Evolutionary conservation across 2,797 vertebrate species (phyloP), one percentile per base, ranked within the genome.

Genomic region (Sebastolobus altivelis): DNA sequence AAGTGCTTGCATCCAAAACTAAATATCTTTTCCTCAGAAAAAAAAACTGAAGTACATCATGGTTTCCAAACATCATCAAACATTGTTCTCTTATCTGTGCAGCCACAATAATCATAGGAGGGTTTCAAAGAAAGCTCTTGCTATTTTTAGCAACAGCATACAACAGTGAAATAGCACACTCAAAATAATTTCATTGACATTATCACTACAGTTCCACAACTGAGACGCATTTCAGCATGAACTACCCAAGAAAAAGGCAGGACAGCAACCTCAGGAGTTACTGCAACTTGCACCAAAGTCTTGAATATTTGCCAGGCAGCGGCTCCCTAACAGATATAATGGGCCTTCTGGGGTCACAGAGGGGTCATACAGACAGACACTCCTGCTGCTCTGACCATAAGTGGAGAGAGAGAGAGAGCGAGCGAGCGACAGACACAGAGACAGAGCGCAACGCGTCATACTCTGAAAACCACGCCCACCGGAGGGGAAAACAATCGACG

Each of bases 371-470:
- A 61, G 16, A 79, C 43, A 63, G 29, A 65, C 60, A 55, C 38
- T 80, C 35, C 63, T 67, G 67, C 65, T 76, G 74, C 70, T 80
- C 13, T 78, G 72, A 79, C 82, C 65, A 80, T 69, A 82, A 65
- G 79, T 66, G 75, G 83, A 37, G 69, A 35, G 60, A 75, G 72
- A 40, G 56, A 73, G 69, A 49, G 60, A 58, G 65, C 37, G 54
- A 27, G 12, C 10, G 33, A 40, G 1, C 0, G 20, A 12, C 12
- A 46, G 20, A 52, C 49, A 52, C 4, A 49, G 16, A 27, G 20
- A 38, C 6, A 62, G 33, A 60, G 29, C 29, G n/a, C 35, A 38
- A 40, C 22, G 37, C 25, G 37, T 65, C 22, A 16, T 25, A 65
- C 7, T 40, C n/a, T 25, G 7, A 35, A 63, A 40, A 65, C 37